Conservation (phyloP, 1,140 invertebrate species). For the Euura saliciscinereae region DNA sequence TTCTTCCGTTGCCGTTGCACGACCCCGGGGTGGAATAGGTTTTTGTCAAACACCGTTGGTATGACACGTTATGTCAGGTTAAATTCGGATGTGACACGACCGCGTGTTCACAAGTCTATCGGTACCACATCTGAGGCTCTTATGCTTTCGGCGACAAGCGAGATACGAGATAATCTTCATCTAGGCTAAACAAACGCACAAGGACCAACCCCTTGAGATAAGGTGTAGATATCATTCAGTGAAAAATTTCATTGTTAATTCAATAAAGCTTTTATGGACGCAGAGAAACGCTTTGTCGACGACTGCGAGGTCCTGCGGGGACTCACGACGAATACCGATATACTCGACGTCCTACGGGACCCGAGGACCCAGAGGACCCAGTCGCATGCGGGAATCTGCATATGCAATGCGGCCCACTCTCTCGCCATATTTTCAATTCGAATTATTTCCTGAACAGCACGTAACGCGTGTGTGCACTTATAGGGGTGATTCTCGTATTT, state of each 20-base stretch:
- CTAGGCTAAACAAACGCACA: conserved; percentile 1
- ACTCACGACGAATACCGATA: background rate
- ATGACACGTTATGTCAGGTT: conserved; percentile 5
- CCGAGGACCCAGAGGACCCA: background rate
- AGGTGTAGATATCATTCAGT: background rate
- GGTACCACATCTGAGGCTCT: background rate
- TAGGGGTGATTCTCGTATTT: background rate
- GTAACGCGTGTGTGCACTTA: background rate
- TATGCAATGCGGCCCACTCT: background rate
- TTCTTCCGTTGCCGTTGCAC: background rate
- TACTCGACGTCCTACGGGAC: background rate
- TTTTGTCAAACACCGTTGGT: background rate
- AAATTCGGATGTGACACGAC: background rate
- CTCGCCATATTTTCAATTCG: background rate
- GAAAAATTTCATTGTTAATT: background rate
- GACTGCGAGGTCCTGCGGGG: too few species aligned
- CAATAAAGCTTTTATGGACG: background rate
- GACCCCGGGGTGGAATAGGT: background rate
- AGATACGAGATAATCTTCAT: conserved; percentile 5
- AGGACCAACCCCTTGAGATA: background rate
- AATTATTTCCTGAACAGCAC: background rate
- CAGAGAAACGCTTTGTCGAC: background rate
- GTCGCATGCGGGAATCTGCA: conserved; percentile 2
- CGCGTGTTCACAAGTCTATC: background rate
- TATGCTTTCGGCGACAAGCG: background rate